Conservation (phyloP, 2,113 vertebrate genomes). For the Synchiropus splendidus region DNA sequence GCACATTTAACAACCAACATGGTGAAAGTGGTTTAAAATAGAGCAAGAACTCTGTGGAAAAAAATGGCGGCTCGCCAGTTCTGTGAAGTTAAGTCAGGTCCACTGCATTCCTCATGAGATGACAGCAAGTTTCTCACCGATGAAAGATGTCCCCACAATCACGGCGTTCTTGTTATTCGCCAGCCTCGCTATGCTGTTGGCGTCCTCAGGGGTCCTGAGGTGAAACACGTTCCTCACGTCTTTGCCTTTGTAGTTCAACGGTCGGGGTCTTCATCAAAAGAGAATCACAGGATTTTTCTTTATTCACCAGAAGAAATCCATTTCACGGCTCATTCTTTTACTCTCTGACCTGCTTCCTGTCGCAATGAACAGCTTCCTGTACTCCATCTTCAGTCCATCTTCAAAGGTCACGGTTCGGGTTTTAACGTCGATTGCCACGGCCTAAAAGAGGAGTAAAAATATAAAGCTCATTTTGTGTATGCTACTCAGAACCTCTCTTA, state of each 20-base stretch:
- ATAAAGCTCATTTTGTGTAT: too few species aligned
- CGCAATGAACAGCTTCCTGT: conserved; percentile 88
- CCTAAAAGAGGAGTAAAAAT: conserved; percentile 58
- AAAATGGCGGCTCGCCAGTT: too few species aligned
- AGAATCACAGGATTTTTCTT: background rate
- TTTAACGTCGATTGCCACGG: conserved; percentile 80
- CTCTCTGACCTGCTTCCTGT: conserved; percentile 83
- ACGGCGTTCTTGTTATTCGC: conserved; percentile 88
- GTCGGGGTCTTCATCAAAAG: conserved; percentile 74
- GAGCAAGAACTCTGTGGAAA: too few species aligned
- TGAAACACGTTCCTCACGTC: conserved; percentile 88
- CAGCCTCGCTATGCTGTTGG: conserved; percentile 81
- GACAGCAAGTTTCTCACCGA: too few species aligned
- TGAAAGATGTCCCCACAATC: conserved; percentile 88
- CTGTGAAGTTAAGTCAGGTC: too few species aligned
- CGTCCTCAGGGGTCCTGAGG: conserved; percentile 84
- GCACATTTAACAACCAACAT: background rate
- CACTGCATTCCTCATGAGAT: too few species aligned
- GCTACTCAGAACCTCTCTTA: too few species aligned
- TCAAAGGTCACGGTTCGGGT: conserved; percentile 82
- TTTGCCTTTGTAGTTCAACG: conserved; percentile 86
- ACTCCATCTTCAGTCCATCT: conserved; percentile 91
- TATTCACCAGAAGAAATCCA: background rate
- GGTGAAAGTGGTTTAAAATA: too few species aligned
- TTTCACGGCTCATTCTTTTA: background rate